These are phyloP conservation scores for Lepidotrigona ventralis DNA, from an alignment of 1,140 invertebrate species.

Conservation along the genomic window DNA sequence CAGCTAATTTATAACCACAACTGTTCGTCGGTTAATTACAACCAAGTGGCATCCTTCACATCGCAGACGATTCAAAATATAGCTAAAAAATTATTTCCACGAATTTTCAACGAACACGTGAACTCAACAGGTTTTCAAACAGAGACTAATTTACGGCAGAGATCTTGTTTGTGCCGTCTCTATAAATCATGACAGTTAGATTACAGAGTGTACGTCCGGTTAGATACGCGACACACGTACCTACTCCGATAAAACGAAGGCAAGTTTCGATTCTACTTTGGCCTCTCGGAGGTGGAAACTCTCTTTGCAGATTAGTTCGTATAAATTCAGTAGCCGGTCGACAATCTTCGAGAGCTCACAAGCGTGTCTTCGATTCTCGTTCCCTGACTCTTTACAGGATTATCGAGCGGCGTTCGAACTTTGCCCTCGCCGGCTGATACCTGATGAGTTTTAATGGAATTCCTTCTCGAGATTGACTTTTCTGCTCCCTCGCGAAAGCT, in stretches of 20 bases:
- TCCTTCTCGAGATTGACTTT: slow-evolving; percentile 50
- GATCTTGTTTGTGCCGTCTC: too few species aligned
- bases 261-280: background rate
- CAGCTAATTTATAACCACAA: too few species aligned
- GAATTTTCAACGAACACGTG: too few species aligned
- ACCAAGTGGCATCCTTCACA: too few species aligned
- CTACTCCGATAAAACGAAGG: background rate
- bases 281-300: background rate
- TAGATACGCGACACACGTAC: background rate
- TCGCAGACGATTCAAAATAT: too few species aligned
- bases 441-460: slow-evolving; percentile 61
- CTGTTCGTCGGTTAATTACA: too few species aligned
- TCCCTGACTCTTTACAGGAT: slow-evolving; percentile 34
- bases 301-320: slow-evolving; percentile 5
- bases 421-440: slow-evolving; percentile 24
- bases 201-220: too few species aligned
- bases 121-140: too few species aligned
- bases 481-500: background rate
- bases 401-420: slow-evolving; percentile 43
- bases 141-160: too few species aligned
- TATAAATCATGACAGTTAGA: too few species aligned
- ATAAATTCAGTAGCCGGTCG: slow-evolving; percentile 1
- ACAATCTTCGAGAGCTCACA: background rate
- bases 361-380: slow-evolving; percentile 24
- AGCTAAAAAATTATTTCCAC: too few species aligned